Evolutionary conservation across 2,888 invertebrate species (phyloP), one percentile per base, ranked within the genome.

Genomic region (Plemyria rubiginata): DNA sequence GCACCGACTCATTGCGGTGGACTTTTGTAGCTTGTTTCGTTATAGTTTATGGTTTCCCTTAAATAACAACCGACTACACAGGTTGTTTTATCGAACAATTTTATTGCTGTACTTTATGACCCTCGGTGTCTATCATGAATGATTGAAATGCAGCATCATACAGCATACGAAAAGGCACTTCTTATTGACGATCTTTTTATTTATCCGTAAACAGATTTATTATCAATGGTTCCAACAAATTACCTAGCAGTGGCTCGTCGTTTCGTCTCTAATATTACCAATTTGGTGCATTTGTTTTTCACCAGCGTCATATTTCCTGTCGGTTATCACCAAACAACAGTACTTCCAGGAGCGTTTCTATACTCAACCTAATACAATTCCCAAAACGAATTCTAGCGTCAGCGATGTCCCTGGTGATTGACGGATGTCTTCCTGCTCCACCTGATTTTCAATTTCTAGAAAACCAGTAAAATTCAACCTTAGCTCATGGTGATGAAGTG

Each of bases 401-500:
- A 82, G 72, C 75, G 80, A 82, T 79, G 77, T 70, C 72, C 76
- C 71, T 77, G 82, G 65, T 80, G 84, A 89, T 77, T 85, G 89
- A 90, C 85, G 73, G 82, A 86, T 86, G 85, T 81, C 85, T 90
- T 91, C 90, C 90, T 86, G 86, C 74, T 81, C 70, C 66, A 71
- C 69, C 70, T 53, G 70, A 69, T 70, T 67, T 67, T 71, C 52
- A 71, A 55, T 60, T 65, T 45, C 56, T 32, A 55, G 53, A 29
- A 48, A 45, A 53, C 29, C 16, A 52, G 52, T 62, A 62, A 79
- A 73, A 72, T 60, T 72, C 67, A 73, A 75, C 77, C 79, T 79
- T 84, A 79, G 55, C 22, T 49, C 70, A 49, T 70, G 29, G 60
- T 36, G 63, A 73, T 77, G 82, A 72, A 70, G 16, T 70, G 43